These are phyloP conservation scores for Eurystomus glaucurus DNA, from an alignment of 2,797 vertebrate species.

Conservation along the genomic window DNA sequence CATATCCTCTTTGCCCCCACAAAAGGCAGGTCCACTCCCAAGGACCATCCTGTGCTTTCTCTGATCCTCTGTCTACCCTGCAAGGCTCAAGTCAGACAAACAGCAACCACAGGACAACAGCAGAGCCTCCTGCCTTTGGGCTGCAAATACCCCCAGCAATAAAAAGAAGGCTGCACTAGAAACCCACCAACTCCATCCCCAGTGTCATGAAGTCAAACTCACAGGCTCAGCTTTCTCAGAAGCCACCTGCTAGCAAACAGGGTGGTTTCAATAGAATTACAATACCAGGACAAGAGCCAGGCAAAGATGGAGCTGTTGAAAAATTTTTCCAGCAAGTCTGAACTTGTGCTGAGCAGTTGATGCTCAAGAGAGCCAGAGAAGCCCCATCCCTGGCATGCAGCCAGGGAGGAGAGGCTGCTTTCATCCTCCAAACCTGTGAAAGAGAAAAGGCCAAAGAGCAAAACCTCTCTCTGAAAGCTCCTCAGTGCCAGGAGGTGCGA, in stretches of 20 bases:
- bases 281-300: neutral
- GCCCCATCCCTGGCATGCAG: neutral
- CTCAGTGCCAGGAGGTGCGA: constrained; percentile 27
- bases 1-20: neutral
- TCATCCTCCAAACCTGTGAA: constrained; percentile 44
- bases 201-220: neutral
- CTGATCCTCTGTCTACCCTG: neutral
- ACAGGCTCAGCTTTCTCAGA: neutral
- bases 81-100: neutral
- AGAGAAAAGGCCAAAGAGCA: constrained; percentile 41
- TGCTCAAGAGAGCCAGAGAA: constrained; percentile 28
- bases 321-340: neutral
- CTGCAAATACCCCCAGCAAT: neutral
- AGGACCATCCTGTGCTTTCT: neutral
- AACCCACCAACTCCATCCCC: neutral
- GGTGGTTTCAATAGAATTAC: neutral
- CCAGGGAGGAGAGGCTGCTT: constrained; percentile 34
- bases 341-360: constrained; percentile 45
- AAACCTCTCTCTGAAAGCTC: neutral
- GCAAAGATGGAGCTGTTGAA: constrained; percentile 1
- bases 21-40: neutral
- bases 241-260: neutral
- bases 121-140: neutral
- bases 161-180: neutral
- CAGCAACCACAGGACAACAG: fast-evolving